These are phyloP conservation scores for Patella ulyssiponensis DNA, from an alignment of 2,888 invertebrate genomes.

Conservation along the genomic window DNA sequence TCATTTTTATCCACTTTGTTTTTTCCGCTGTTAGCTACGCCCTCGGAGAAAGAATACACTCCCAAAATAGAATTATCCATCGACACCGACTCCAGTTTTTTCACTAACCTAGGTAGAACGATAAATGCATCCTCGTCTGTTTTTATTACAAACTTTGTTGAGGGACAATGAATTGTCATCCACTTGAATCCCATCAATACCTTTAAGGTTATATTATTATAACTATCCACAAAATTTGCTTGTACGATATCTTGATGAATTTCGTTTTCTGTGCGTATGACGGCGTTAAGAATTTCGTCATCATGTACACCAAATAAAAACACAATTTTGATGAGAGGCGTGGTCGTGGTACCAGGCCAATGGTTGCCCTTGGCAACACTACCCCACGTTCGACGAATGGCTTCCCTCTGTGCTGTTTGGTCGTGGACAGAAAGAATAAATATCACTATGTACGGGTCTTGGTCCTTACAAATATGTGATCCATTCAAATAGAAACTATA, in stretches of 20 bases:
- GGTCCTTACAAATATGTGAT: conserved; percentile 19
- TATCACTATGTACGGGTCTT: neutral
- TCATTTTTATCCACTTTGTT: neutral
- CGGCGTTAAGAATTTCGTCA: neutral
- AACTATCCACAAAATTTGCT: conserved; percentile 12
- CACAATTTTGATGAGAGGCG: neutral
- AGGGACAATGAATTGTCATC: neutral
- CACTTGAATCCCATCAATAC: conserved; percentile 4
- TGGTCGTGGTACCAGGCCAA: neutral
- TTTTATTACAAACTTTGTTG: conserved; percentile 12
- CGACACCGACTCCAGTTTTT: neutral
- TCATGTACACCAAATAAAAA: neutral
- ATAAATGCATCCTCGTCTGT: conserved; percentile 12
- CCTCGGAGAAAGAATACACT: neutral
- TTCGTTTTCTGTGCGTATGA: neutral
- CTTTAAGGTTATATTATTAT: conserved; percentile 15
- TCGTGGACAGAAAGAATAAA: neutral
- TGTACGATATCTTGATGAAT: conserved; percentile 7
- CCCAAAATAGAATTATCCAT: neutral
- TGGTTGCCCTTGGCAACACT: neutral
- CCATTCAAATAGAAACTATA: too few relatives aligned
- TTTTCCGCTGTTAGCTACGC: neutral
- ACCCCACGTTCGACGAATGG: neutral
- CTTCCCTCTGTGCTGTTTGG: neutral
- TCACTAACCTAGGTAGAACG: neutral